Evolutionary conservation across 2,888 invertebrate species (phyloP).

Genomic region (Rotaria magnacalcarata): DNA sequence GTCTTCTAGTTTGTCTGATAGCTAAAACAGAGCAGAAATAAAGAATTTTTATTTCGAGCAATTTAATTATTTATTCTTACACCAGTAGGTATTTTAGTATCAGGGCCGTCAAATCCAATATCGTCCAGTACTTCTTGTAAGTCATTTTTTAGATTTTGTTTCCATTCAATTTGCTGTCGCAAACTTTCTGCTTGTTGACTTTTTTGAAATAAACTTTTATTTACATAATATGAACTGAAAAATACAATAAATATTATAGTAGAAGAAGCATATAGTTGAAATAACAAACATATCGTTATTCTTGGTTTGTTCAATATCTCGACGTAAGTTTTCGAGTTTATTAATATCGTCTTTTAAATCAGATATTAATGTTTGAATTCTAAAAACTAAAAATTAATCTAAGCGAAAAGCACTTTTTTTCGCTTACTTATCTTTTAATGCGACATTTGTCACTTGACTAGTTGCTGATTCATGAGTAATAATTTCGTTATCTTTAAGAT

Average conservation of each 20-base stretch:
- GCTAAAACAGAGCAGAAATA: background rate
- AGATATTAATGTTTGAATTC: background rate
- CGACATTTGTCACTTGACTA: background rate
- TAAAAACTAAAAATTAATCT: background rate
- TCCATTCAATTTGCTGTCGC: background rate
- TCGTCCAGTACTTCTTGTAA: background rate
- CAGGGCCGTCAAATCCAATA: background rate
- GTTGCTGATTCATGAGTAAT: background rate
- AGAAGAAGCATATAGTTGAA: background rate
- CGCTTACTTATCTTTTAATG: background rate
- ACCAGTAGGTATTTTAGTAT: background rate
- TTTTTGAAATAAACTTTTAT: background rate
- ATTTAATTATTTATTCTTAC: background rate
- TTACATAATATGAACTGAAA: background rate
- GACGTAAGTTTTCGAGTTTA: background rate
- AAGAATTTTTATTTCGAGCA: background rate
- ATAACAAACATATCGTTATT: background rate
- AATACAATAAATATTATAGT: background rate
- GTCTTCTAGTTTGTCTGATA: slow-evolving; percentile 64
- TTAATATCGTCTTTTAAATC: background rate
- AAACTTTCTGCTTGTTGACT: background rate
- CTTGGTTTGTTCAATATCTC: background rate
- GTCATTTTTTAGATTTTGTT: background rate
- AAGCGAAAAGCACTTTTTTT: background rate
- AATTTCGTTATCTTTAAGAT: background rate